Evolutionary conservation across 2,113 vertebrate species (phyloP), one percentile per base, ranked within the genome.

Genomic region (human): DNA sequence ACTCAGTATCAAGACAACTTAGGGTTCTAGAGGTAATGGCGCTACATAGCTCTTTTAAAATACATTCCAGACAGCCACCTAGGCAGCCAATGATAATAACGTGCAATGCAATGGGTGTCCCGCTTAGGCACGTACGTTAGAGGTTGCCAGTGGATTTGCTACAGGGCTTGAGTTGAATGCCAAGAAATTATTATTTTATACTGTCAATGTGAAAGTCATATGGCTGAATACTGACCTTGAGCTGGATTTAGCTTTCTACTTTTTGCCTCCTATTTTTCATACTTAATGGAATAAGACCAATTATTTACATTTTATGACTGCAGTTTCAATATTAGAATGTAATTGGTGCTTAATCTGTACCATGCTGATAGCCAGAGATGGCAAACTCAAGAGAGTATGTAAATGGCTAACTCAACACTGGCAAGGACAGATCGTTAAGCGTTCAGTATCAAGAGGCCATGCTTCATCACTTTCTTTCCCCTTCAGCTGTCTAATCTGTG

Each of bases 241-340:
- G 50, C 38, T 96, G 73, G n/a, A 84, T 83, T 94, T 73, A 89
- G 22, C 40, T 75, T 81, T 82, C 66, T 89, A 89, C 75, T 81
- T 84, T 86, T 92, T 78, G 75, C 27, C 72, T 95, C 61, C 48
- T 90, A 35, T 79, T 96, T 94, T 76, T 97, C 76, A 92, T 64
- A 97, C 30, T 78, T 94, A 93, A 96, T 93, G 75, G n/a, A 78
- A 84, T 83, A 81, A 93, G 52, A 86, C 59, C 73, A 97, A 89
- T 93, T 85, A 90, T 95, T 95, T 93, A 91, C 52, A 93, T 94
- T 93, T 94, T 85, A 75, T 83, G 93, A 52, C n/a, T 80, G 4
- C 0, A 1, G 64, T 78, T 90, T 82, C 66, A 95, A 25, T 59
- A 61, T 45, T 45, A 88, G 45, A 73, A 82, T 72, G 27, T 52